These are phyloP conservation scores for Gibbula magus DNA, from an alignment of 2,888 invertebrate genomes.

Conservation along the genomic window DNA sequence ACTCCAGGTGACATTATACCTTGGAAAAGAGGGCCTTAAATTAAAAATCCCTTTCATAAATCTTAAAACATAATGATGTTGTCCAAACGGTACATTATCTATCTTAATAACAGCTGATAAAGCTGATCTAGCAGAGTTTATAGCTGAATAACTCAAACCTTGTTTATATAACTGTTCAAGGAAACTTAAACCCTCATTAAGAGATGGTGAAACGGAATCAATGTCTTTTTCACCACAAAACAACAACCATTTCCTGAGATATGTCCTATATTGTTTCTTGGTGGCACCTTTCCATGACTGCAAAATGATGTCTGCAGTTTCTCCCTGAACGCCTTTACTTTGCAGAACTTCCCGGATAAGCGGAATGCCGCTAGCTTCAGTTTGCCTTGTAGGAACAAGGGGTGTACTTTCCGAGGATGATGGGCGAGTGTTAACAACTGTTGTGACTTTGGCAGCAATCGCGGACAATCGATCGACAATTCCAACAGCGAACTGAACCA, in stretches of 20 bases:
- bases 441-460: not conserved
- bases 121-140: slow-evolving; percentile 18
- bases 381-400: not conserved
- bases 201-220: not conserved
- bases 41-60: slow-evolving; percentile 30
- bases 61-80: slow-evolving; percentile 3
- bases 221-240: not conserved
- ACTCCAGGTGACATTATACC: slow-evolving; percentile 2
- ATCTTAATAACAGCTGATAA: not conserved
- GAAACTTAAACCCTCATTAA: not conserved
- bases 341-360: not conserved
- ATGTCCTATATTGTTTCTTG: not conserved
- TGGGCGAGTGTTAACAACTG: not conserved
- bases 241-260: not conserved
- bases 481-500: slow-evolving; percentile 8
- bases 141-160: slow-evolving; percentile 1
- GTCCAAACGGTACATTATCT: not conserved
- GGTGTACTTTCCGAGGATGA: not conserved
- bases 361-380: not conserved
- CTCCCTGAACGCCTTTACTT: not conserved
- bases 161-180: not conserved
- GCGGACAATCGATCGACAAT: not conserved
- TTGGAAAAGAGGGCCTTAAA: slow-evolving; percentile 23
- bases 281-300: not conserved
- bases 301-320: slow-evolving; percentile 2